Evolutionary conservation across 35 echinoderm and acorn worm species (phyloP).

Genomic region (Patiria miniata): DNA sequence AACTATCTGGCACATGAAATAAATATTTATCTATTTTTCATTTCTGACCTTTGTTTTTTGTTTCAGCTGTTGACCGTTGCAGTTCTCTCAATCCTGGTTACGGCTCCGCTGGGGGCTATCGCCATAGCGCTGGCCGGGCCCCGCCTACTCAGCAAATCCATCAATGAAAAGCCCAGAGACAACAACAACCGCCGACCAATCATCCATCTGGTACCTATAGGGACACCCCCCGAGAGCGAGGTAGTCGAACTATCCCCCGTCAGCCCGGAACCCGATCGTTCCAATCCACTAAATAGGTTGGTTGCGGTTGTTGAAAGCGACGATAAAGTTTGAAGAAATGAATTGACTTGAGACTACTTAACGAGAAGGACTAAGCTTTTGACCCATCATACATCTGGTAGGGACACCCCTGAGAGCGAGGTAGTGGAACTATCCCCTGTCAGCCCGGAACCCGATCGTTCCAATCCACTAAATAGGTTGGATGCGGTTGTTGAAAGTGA

Average conservation of each 20-base stretch:
- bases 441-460: neutral
- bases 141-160: constrained; percentile 49
- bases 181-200: neutral
- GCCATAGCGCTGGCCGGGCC: constrained; percentile 80
- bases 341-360: too few relatives aligned
- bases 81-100: constrained; percentile 83
- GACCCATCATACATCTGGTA: neutral
- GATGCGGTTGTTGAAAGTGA: neutral
- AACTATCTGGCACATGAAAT: too few relatives aligned
- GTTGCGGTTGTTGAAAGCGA: neutral
- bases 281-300: neutral
- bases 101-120: constrained; percentile 81
- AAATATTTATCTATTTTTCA: too few relatives aligned
- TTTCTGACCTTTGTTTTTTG: neutral
- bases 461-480: neutral
- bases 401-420: neutral
- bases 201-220: constrained; percentile 7
- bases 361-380: too few relatives aligned
- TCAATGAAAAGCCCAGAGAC: neutral
- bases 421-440: constrained; percentile 12
- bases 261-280: neutral
- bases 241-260: constrained; percentile 10
- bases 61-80: constrained; percentile 83
- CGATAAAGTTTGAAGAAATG: neutral
- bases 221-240: neutral